A percentile compares a stretch with the other conserved stretches of the same genome.
These are phyloP conservation scores for Odontomachus brunneus DNA, from an alignment of 1,140 invertebrate genomes.

Conservation along the genomic window DNA sequence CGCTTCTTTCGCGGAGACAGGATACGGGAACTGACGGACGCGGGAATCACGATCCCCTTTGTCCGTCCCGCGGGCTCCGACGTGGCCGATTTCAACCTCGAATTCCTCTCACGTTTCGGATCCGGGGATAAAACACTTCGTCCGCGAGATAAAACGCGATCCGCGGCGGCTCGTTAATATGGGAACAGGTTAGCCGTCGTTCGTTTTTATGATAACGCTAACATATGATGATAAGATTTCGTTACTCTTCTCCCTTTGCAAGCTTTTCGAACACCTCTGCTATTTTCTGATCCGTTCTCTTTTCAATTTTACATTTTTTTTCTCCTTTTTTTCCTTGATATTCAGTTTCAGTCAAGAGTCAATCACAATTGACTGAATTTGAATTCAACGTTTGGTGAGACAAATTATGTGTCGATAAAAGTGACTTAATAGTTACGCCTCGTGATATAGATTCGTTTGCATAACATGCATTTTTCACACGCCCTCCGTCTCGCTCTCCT, in stretches of 20 bases:
- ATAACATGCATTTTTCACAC: not conserved
- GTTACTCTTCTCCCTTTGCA: not conserved
- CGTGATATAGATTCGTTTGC: not conserved
- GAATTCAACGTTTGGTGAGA: slow-evolving; percentile 21
- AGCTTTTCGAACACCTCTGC: not conserved
- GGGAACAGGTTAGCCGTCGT: slow-evolving; percentile 41
- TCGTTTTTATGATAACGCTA: slow-evolving; percentile 39
- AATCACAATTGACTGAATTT: slow-evolving; percentile 35
- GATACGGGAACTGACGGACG: slow-evolving; percentile 72
- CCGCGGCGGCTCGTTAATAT: slow-evolving; percentile 64
- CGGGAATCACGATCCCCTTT: slow-evolving; percentile 74
- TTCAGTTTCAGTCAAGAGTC: slow-evolving; percentile 24
- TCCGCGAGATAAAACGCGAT: slow-evolving; percentile 59
- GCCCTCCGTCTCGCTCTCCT: not conserved
- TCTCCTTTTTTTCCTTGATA: no score
- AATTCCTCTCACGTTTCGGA: slow-evolving; percentile 75
- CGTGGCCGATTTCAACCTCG: slow-evolving; percentile 63
- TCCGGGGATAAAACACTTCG: slow-evolving; percentile 70
- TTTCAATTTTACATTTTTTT: not conserved
- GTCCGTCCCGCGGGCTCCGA: slow-evolving; percentile 70
- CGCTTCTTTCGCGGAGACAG: slow-evolving; percentile 76
- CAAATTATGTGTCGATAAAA: slow-evolving; percentile 15
- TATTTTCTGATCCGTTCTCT: not conserved
- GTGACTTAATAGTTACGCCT: slow-evolving; percentile 31
- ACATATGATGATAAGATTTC: slow-evolving; percentile 27